Conservation (phyloP, 1,140 invertebrate genomes). For the Cotesia typhae region DNA sequence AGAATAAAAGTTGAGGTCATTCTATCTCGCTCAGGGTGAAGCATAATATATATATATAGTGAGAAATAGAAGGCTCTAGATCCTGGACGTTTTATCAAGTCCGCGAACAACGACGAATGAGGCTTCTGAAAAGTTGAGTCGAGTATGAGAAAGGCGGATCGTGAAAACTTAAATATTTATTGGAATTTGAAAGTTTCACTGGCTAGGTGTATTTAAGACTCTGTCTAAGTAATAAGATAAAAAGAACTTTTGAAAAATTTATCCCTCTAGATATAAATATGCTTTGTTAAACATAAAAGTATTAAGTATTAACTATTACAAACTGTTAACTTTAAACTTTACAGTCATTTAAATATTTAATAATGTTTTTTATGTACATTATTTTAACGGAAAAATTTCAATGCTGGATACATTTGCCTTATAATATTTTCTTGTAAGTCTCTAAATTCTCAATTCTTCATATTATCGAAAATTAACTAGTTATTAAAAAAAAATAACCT, state of each 20-base stretch:
- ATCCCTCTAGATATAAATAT: no score
- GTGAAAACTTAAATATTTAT: constrained; percentile 61
- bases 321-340: not conserved
- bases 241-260: constrained; percentile 25
- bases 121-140: constrained; percentile 12
- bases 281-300: no score
- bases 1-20: not conserved
- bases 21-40: not conserved
- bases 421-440: no score
- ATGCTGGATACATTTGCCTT: no score
- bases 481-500: no score
- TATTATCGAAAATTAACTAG: no score
- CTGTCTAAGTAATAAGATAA: constrained; percentile 57
- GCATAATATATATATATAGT: not conserved
- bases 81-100: constrained; percentile 34
- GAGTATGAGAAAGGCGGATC: constrained; percentile 39
- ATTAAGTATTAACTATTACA: not conserved
- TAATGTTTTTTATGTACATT: no score
- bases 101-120: constrained; percentile 25
- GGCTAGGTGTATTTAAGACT: constrained; percentile 58
- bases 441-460: no score
- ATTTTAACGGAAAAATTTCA: no score
- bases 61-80: constrained; percentile 8
- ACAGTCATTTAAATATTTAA: no score
- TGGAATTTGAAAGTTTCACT: constrained; percentile 59